These are phyloP conservation scores for Bothrops jararaca DNA, from an alignment of 2,113 vertebrate species.

Conservation along the genomic window DNA sequence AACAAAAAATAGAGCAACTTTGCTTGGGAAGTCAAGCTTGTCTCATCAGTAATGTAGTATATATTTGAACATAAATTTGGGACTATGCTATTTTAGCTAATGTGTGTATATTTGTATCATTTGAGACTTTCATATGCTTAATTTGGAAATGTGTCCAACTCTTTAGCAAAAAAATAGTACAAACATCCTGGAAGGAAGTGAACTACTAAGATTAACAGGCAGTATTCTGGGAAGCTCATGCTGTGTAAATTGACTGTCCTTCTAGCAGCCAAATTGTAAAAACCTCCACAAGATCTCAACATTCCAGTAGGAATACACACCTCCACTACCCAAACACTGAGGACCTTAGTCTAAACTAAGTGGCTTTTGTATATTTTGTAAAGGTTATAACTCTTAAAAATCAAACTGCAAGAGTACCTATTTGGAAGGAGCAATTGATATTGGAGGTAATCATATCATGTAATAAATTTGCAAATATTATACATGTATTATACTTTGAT, in stretches of 20 bases:
- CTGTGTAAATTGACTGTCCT: neutral
- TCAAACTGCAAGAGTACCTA: neutral
- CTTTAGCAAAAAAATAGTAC: neutral
- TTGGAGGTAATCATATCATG: neutral
- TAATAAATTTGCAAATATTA: neutral
- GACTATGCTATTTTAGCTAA: neutral
- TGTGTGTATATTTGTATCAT: neutral
- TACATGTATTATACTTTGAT: neutral
- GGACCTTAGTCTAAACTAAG: neutral
- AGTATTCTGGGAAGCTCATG: neutral
- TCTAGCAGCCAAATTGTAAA: neutral
- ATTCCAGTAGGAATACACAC: neutral
- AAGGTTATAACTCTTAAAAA: neutral
- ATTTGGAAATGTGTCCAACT: neutral
- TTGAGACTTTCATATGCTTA: neutral
- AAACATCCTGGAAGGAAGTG: neutral
- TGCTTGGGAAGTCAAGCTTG: accelerated
- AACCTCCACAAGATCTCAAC: neutral
- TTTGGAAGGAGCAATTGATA: neutral
- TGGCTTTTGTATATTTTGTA: neutral
- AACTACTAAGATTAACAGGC: neutral
- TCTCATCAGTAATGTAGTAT: neutral
- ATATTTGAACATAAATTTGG: neutral
- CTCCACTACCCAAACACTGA: neutral
- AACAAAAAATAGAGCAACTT: neutral